Conservation (phyloP, 2,797 vertebrate species). For the Fistularia commersonii region DNA sequence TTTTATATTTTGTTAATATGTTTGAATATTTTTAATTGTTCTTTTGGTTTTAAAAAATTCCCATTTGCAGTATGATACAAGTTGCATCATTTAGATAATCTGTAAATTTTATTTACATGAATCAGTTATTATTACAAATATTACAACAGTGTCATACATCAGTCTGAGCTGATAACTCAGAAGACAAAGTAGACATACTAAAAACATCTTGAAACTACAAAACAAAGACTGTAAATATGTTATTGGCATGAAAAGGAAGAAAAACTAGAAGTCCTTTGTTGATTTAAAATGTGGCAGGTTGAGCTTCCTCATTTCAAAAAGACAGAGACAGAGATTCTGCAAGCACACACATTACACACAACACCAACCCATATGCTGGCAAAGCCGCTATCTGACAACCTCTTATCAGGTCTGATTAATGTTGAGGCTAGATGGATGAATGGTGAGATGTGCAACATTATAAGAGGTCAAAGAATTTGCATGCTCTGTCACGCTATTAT, state of each 20-base stretch:
- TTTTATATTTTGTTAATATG: no score
- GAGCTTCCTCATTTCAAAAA: constrained; percentile 31
- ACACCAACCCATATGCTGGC: constrained; percentile 51
- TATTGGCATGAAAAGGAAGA: constrained; percentile 19
- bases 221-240: constrained; percentile 21
- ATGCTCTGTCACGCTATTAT: constrained; percentile 1
- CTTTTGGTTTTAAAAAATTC: no score
- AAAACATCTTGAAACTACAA: constrained; percentile 31
- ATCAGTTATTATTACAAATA: no score
- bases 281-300: constrained; percentile 16
- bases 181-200: constrained; percentile 4
- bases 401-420: constrained; percentile 70
- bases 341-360: constrained; percentile 33
- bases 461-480: constrained; percentile 18
- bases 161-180: background rate
- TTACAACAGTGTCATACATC: no score
- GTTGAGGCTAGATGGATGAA: constrained; percentile 45
- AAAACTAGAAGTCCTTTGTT: constrained; percentile 32
- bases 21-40: no score
- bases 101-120: no score
- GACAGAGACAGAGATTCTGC: constrained; percentile 40
- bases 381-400: constrained; percentile 61
- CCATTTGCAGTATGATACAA: no score
- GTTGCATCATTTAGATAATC: no score
- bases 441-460: constrained; percentile 42